Conservation (phyloP, 1,140 invertebrate species). For the Drosophila micromelanica region DNA sequence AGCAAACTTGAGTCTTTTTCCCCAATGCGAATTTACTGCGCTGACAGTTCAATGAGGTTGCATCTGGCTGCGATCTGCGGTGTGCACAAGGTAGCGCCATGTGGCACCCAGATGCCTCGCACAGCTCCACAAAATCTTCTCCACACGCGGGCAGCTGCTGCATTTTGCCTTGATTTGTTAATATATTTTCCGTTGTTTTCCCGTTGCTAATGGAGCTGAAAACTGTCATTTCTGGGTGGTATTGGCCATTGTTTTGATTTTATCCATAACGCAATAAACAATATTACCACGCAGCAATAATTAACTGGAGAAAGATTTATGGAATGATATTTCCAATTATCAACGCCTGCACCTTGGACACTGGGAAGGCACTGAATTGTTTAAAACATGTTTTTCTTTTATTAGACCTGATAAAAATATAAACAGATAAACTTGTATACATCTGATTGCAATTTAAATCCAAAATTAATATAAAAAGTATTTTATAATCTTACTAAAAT, state of each 20-base stretch:
- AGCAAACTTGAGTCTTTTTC: conserved; percentile 17
- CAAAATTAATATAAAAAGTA: no score
- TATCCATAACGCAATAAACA: conserved; percentile 58
- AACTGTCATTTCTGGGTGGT: conserved; percentile 39
- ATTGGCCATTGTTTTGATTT: conserved; percentile 37
- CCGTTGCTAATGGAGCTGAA: conserved; percentile 17
- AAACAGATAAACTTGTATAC: no score
- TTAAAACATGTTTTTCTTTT: background rate
- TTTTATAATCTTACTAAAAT: no score
- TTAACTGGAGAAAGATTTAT: conserved; percentile 33
- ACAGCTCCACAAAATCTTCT: conserved; percentile 8
- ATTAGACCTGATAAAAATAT: background rate
- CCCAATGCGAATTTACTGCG: conserved; percentile 40
- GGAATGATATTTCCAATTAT: background rate
- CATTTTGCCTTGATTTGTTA: conserved; percentile 6
- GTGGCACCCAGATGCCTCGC: conserved; percentile 60
- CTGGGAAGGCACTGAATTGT: background rate
- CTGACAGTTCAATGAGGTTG: conserved; percentile 58
- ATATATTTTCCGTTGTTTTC: conserved; percentile 7
- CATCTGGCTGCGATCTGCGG: conserved; percentile 1
- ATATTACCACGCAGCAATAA: conserved; percentile 14
- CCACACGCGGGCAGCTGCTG: background rate
- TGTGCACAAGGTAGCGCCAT: conserved; percentile 63
- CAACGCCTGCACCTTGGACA: conserved; percentile 19
- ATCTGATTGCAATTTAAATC: no score